These are phyloP conservation scores for Octomys mimax DNA, from an alignment of 2,797 vertebrate genomes.

Conservation along the genomic window DNA sequence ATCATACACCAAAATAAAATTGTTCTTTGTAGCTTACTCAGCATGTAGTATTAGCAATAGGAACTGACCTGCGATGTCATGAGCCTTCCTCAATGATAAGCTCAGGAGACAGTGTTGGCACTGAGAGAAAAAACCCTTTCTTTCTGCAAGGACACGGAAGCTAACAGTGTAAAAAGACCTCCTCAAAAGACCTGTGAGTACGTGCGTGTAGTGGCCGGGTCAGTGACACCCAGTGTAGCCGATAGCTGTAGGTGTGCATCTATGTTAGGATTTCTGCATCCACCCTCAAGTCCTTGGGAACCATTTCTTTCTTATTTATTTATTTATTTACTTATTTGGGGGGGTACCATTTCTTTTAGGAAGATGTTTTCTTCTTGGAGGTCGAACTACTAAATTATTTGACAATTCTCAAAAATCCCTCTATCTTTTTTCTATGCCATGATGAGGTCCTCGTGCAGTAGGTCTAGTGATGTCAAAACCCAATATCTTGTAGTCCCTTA, in stretches of 20 bases:
- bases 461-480: background rate
- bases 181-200: background rate
- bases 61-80: background rate
- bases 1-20: background rate
- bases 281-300: background rate
- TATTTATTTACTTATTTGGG: too few species aligned
- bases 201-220: background rate
- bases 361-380: background rate
- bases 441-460: background rate
- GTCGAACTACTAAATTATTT: background rate
- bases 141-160: background rate
- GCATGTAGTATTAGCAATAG: background rate
- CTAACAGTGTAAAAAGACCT: background rate
- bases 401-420: background rate
- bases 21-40: background rate
- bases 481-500: background rate
- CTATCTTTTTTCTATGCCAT: background rate
- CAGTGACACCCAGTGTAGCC: background rate
- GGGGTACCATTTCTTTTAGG: background rate
- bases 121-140: background rate
- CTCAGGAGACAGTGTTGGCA: background rate
- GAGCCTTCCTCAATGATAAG: background rate
- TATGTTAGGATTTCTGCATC: background rate
- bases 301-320: background rate
- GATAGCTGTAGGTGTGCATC: accelerated